Base-by-base conservation (phyloP, 2,113 vertebrate species). In the Caranx ignobilis region DNA sequence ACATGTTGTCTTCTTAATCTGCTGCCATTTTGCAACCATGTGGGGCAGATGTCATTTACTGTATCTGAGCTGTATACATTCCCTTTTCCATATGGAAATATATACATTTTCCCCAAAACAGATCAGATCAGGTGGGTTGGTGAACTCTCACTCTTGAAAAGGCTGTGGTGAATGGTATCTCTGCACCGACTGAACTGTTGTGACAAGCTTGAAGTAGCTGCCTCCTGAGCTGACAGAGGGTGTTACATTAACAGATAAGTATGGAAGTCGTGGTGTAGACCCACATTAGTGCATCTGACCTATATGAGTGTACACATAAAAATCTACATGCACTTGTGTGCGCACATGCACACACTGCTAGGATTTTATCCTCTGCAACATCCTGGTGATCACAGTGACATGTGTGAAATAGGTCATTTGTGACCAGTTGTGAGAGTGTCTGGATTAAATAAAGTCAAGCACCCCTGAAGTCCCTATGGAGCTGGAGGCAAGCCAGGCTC, bases 361-460 rank as follows among this genome's bases (percentile, higher is more conserved):
- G 43, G 47, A 65, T 59, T 55, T 48, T 18, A 64, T 62, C 32
- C 32, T 19, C 32, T 64, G 15, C 18, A 68, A 50, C 15, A 60
- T 47, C 26, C 47, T 48, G 32, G 48, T 81, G 32, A 73, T 57
- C 15, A 75, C 18, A 32, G n/a, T 39, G 71, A 73, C 75, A 61
- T 72, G 71, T 76, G 78, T 83, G 62, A 87, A 86, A 81, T 77
- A 39, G 69, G 64, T 76, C 63, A 74, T 85, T 83, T 67, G 82
- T 47, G 62, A 82, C 66, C 56, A 79, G 64, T 75, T 71, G 59
- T 77, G 61, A 79, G 71, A 41, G 72, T 71, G 59, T 80, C 73
- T 85, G 78, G 82, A 87, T 84, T 84, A 87, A 89, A 82, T 84
- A 65, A 82, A 83, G 66, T 62, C 78, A 79, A 68, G 39, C 68